Evolutionary conservation across 1,140 invertebrate species (phyloP), one percentile per base, ranked within the genome.

Genomic region (Harlomillsia oculata): DNA sequence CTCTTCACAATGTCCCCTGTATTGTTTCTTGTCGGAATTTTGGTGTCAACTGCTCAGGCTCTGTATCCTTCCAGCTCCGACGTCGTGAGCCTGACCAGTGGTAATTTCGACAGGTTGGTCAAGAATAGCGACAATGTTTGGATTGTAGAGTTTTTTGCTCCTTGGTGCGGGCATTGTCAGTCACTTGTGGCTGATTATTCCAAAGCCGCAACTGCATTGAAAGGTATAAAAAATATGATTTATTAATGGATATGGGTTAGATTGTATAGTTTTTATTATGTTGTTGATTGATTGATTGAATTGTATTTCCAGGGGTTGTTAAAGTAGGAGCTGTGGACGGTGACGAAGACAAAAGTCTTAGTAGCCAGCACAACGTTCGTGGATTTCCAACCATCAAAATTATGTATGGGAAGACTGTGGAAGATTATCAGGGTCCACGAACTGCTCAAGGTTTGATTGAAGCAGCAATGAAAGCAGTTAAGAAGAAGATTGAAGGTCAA

Each of bases 381-480:
- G 93, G 96, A 51, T 98, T 97, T 70, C 96, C 96, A 18, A 97
- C 94, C 1, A 85, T 99, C 55, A 99, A 98, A 74, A 84, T 99
- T 13, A 97, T 98, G 72, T 86, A 83, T 2, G 71, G 76, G 0
- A 82, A 91, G 41, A 87, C 83, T 56, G 89, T 92, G 4, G 80
- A 81, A 51, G 87, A 92, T 66, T 98, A 85, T 72, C 82, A 87
- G 69, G 93, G 92, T 1, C 77, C 78, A 23, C 78, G 95, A 71
- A 90, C 82, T 40, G 91, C 94, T 16, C 78, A 84, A 53, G 87
- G 79, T 26, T 79, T 99, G 66, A 82, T 90, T 28, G 89, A 97
- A 67, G 82, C 81, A 61, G 90, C 81, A 9, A 67, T 96, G 1
- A 80, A 78, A 60, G 82, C 83, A 41, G 77, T 80, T 3, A 78